Conservation (phyloP, 2,888 invertebrate species). For the Lithophane socia region DNA sequence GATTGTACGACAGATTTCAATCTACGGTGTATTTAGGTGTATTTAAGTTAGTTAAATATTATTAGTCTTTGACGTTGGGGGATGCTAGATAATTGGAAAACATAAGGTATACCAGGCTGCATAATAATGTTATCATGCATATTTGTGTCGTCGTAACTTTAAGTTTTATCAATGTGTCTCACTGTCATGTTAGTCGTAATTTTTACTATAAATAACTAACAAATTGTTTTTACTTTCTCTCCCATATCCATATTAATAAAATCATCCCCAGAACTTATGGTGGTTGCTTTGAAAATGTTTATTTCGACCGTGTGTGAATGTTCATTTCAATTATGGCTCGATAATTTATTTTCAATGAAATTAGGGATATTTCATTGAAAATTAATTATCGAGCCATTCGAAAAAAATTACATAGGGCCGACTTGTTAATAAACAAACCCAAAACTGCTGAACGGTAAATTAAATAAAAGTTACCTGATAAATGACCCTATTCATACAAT, state of each 20-base stretch:
- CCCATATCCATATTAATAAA: neutral
- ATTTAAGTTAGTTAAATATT: slow-evolving; percentile 30
- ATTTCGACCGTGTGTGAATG: too few species aligned
- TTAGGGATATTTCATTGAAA: neutral
- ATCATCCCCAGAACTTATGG: neutral
- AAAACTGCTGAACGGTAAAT: slow-evolving; percentile 9
- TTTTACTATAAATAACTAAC: neutral
- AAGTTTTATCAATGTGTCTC: neutral
- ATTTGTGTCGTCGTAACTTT: neutral
- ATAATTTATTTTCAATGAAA: too few species aligned
- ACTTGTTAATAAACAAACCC: slow-evolving; percentile 26
- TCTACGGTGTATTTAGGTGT: neutral
- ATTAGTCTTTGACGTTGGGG: slow-evolving; percentile 7
- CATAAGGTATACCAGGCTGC: neutral
- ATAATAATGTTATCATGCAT: neutral
- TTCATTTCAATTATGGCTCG: too few species aligned
- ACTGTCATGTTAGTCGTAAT: neutral
- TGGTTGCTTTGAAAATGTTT: too few species aligned
- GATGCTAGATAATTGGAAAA: slow-evolving; percentile 25
- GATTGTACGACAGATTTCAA: slow-evolving; percentile 19
- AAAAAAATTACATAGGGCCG: slow-evolving; percentile 15
- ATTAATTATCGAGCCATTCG: slow-evolving; percentile 7
- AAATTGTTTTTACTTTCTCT: neutral
- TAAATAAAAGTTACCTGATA: slow-evolving; percentile 26
- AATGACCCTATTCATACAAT: slow-evolving; percentile 16